A percentile compares a stretch with the other conserved stretches of the same genome.
Conservation (phyloP, 2,113 vertebrate genomes). For the Callorhinus ursinus region DNA sequence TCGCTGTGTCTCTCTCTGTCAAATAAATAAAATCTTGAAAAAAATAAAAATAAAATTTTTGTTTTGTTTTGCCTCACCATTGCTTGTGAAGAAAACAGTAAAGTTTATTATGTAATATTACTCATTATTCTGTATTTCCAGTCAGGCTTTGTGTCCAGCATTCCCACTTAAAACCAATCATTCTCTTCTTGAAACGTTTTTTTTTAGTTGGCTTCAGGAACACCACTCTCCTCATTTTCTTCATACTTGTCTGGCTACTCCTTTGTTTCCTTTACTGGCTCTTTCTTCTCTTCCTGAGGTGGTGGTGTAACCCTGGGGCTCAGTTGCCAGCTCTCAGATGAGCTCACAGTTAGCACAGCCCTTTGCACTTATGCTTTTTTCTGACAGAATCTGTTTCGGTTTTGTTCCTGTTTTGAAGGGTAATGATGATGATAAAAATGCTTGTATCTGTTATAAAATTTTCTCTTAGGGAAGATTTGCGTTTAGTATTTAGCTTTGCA, state of each 20-base stretch:
- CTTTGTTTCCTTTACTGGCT: neutral
- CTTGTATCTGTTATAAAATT: neutral
- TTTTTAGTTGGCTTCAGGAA: neutral
- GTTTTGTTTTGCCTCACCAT: neutral
- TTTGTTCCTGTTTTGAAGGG: slow-evolving; percentile 45
- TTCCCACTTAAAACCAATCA: neutral
- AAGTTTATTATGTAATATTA: neutral
- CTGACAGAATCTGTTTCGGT: neutral
- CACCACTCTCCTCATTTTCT: neutral
- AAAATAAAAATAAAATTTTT: neutral
- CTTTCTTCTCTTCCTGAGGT: neutral
- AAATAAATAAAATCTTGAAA: too few species aligned
- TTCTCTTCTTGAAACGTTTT: neutral
- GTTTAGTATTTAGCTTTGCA: neutral
- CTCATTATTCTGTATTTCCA: neutral
- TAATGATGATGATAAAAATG: neutral
- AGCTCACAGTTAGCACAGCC: neutral
- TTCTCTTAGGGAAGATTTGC: neutral
- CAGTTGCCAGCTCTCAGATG: neutral
- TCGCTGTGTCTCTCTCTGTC: too few species aligned
- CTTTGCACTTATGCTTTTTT: neutral
- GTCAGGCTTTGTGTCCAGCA: neutral
- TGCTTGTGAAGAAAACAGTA: neutral
- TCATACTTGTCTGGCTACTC: neutral
- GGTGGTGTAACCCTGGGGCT: neutral